Evolutionary conservation across 2,113 vertebrate genomes (phyloP).

Genomic region (Cromileptes altivelis): DNA sequence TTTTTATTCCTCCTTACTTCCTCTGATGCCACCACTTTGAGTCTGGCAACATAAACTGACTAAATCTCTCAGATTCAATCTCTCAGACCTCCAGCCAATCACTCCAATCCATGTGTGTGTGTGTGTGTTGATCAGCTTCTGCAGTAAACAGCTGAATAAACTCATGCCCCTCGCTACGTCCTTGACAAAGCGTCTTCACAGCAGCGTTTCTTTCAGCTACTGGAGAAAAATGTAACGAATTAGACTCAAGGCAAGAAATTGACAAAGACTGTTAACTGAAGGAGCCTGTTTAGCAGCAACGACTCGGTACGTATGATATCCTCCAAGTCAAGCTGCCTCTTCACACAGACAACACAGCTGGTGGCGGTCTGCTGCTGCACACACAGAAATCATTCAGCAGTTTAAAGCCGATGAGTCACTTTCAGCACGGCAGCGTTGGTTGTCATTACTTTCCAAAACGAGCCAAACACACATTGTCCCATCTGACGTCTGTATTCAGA

Average conservation of each 20-base stretch:
- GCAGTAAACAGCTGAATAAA: conserved; percentile 24
- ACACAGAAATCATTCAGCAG: neutral
- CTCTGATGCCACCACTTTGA: conserved; percentile 6
- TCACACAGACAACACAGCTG: neutral
- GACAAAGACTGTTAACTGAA: too few species aligned
- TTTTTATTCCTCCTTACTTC: neutral
- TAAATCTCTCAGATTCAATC: conserved; percentile 6
- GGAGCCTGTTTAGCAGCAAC: too few species aligned
- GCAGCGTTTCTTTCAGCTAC: neutral
- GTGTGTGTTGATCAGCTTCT: neutral
- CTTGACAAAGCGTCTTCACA: neutral
- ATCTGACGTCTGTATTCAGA: neutral
- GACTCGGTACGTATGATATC: too few species aligned
- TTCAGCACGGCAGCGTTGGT: neutral
- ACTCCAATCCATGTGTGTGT: neutral
- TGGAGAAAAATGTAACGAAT: too few species aligned
- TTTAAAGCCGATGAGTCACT: neutral
- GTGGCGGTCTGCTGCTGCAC: neutral
- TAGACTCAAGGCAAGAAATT: too few species aligned
- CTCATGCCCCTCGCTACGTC: neutral
- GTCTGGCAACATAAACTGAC: neutral
- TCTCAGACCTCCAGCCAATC: neutral
- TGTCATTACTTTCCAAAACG: neutral
- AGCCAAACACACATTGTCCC: neutral
- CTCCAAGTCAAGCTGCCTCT: neutral